Evolutionary conservation across 2,113 vertebrate genomes (phyloP).

Genomic region (Hemicordylus capensis): DNA sequence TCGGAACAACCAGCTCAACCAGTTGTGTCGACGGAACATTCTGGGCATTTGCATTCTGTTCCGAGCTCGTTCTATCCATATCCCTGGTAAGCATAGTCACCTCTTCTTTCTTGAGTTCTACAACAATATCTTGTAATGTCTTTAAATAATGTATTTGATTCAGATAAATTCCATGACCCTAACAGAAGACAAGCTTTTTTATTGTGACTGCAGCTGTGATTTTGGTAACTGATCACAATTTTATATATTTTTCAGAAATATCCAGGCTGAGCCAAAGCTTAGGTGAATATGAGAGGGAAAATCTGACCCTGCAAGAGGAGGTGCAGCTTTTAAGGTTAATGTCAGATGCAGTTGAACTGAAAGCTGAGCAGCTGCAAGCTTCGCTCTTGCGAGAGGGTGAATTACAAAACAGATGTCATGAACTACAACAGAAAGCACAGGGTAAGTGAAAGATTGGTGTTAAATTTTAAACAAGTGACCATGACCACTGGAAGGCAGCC

Average conservation of each 20-base stretch:
- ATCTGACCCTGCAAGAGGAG: constrained; percentile 72
- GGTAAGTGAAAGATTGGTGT: constrained; percentile 69
- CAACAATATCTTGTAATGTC: neutral
- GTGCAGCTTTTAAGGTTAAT: constrained; percentile 65
- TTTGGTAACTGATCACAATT: constrained; percentile 2
- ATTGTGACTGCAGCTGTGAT: neutral
- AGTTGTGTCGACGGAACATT: too few relatives aligned
- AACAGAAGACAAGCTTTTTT: neutral
- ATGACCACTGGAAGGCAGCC: neutral
- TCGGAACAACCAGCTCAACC: too few relatives aligned
- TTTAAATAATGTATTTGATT: neutral
- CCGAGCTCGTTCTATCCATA: too few relatives aligned
- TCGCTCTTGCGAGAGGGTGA: constrained; percentile 72
- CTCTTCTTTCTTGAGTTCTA: neutral
- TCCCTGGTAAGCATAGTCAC: too few relatives aligned
- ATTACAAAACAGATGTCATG: constrained; percentile 73
- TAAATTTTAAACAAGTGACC: neutral
- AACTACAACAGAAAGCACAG: constrained; percentile 74
- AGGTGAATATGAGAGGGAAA: constrained; percentile 66
- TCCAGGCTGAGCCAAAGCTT: constrained; percentile 72
- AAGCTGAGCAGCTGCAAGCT: constrained; percentile 73
- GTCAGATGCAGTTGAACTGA: constrained; percentile 66
- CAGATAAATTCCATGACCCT: neutral
- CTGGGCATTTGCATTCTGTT: too few relatives aligned
- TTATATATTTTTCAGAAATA: constrained; percentile 72